phyloP scores from a whole-genome alignment of 2,888 invertebrate species.

The Acanthosepion lycidas region DNA sequence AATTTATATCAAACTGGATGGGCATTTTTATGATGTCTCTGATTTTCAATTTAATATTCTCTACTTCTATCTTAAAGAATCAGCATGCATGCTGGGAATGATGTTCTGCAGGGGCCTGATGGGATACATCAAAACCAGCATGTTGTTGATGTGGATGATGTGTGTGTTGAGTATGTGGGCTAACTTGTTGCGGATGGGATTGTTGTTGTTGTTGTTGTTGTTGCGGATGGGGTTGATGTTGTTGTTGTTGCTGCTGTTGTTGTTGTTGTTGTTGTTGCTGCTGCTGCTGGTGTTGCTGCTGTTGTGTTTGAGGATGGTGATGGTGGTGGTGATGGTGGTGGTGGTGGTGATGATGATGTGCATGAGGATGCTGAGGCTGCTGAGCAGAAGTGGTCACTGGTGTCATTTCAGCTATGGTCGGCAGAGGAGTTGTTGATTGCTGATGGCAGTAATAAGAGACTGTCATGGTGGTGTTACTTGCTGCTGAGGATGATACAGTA shows the following conservation, averaged over 20 bases:
- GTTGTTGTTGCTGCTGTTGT: not conserved
- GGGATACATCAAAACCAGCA: not conserved
- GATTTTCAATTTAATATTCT: not conserved
- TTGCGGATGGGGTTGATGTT: not conserved
- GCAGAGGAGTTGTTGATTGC: constrained; percentile 11
- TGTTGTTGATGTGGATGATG: not conserved
- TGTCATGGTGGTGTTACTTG: constrained; percentile 11
- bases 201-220: not conserved
- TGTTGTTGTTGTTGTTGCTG: not conserved
- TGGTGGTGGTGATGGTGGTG: constrained; percentile 37
- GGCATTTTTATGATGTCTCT: not conserved
- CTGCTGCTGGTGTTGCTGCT: not conserved
- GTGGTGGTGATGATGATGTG: not conserved
- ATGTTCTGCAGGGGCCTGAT: constrained; percentile 1
- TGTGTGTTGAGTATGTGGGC: not conserved
- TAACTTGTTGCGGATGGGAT: not conserved
- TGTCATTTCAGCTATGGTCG: constrained; percentile 12
- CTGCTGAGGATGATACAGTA: not conserved
- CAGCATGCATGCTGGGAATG: constrained; percentile 21
- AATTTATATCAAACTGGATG: not conserved
- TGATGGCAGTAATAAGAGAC: not conserved
- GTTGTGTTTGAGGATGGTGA: not conserved
- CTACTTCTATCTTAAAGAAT: constrained; percentile 15
- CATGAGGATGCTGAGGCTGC: not conserved
- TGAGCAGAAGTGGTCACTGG: constrained; percentile 11